Evolutionary conservation across 2,113 vertebrate species (phyloP).

Genomic region (Eupsittula cactorum): DNA sequence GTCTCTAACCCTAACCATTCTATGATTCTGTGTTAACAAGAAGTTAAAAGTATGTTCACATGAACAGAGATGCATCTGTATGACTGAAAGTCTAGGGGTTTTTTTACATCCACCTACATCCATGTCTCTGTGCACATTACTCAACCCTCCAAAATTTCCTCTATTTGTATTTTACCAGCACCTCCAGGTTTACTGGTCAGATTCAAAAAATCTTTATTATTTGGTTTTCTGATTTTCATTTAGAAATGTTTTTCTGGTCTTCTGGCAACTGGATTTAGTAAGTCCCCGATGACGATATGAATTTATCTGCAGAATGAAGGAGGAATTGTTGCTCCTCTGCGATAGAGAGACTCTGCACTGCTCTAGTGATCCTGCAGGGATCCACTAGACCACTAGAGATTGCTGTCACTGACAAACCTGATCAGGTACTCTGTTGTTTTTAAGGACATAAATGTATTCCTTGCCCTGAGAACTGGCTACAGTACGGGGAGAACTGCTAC

Average conservation of each 20-base stretch:
- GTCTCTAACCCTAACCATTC: background rate
- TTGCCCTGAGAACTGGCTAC: conserved; percentile 69
- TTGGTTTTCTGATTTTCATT: background rate
- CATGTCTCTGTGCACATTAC: background rate
- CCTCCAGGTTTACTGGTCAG: background rate
- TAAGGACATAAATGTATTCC: conserved; percentile 21
- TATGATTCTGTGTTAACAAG: background rate
- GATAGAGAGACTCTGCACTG: background rate
- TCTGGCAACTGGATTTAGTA: background rate
- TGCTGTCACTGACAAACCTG: background rate
- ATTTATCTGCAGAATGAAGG: background rate
- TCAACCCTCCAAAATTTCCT: background rate
- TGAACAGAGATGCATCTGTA: background rate
- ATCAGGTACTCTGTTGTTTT: background rate
- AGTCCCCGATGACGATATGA: background rate
- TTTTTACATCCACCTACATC: background rate
- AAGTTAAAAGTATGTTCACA: background rate
- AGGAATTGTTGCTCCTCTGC: background rate
- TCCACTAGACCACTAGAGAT: background rate
- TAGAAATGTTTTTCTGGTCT: background rate
- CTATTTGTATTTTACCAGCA: background rate
- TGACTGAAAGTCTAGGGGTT: background rate
- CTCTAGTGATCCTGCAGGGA: background rate
- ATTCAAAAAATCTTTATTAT: background rate
- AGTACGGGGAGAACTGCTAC: conserved; percentile 63